Evolutionary conservation across 2,113 vertebrate species (phyloP).

Genomic region (Leucopternis melanops): DNA sequence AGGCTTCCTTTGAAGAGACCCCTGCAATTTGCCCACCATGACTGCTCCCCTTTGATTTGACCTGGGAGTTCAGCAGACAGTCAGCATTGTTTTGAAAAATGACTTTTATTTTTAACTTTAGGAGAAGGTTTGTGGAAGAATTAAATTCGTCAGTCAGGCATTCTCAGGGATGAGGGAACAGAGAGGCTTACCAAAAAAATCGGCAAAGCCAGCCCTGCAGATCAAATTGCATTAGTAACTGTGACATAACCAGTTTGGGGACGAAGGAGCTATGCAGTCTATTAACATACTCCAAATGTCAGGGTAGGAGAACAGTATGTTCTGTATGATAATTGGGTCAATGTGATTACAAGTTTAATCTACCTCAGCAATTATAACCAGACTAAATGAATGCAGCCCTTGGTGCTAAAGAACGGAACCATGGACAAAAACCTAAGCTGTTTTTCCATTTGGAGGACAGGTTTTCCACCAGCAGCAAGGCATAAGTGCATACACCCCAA

Average conservation of each 20-base stretch:
- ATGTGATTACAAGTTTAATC: background rate
- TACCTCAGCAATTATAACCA: background rate
- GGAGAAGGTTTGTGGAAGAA: background rate
- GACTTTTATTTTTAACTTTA: background rate
- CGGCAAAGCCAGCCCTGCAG: background rate
- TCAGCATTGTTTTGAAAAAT: background rate
- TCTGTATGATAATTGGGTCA: background rate
- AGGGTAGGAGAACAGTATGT: background rate
- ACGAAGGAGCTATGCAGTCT: background rate
- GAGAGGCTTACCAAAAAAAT: background rate
- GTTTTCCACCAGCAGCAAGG: background rate
- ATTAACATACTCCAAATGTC: background rate
- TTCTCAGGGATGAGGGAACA: background rate
- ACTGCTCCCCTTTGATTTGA: background rate
- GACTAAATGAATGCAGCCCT: background rate
- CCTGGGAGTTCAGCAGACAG: background rate
- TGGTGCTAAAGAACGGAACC: background rate
- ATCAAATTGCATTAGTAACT: background rate
- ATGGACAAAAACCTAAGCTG: background rate
- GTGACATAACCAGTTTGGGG: background rate
- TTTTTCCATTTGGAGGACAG: background rate
- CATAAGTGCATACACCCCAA: rapidly evolving
- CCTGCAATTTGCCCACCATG: rapidly evolving
- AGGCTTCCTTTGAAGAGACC: background rate
- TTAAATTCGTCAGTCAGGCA: background rate